These are phyloP conservation scores for Melanophora roralis DNA, from an alignment of 2,888 invertebrate genomes.

Conservation along the genomic window DNA sequence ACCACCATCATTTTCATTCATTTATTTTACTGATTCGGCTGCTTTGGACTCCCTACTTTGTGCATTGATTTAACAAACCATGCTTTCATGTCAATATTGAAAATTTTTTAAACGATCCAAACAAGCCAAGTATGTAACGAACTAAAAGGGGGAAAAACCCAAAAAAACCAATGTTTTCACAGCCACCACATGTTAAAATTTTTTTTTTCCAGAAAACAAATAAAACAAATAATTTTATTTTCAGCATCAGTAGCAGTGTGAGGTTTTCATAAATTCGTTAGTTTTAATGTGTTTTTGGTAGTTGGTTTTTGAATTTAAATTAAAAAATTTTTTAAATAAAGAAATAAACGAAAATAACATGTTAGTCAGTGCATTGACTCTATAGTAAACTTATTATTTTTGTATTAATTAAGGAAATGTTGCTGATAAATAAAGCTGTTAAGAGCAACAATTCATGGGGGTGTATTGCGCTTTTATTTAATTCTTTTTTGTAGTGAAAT, in stretches of 20 bases:
- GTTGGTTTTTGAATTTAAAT: constrained; percentile 1
- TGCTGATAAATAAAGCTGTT: constrained; percentile 3
- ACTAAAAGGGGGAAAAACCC: not conserved
- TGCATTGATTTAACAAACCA: not conserved
- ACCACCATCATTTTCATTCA: constrained; percentile 39
- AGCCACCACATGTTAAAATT: constrained; percentile 48
- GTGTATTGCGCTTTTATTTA: not conserved
- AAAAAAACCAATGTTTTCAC: constrained; percentile 23
- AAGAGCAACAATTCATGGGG: constrained; percentile 9
- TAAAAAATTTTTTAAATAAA: not conserved
- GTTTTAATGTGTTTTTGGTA: not conserved
- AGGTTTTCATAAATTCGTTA: constrained; percentile 32
- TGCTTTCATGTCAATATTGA: constrained; percentile 24
- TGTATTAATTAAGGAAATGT: constrained; percentile 29
- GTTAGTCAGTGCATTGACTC: not conserved
- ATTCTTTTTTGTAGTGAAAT: not conserved
- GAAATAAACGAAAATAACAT: not conserved
- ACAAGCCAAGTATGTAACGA: not conserved
- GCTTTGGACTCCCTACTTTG: not conserved
- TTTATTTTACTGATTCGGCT: not conserved
- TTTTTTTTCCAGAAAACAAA: not conserved
- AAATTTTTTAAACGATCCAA: not conserved
- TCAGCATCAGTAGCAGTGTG: constrained; percentile 15
- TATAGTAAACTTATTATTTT: constrained; percentile 26
- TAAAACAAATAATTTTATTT: constrained; percentile 14